Evolutionary conservation across 2,113 vertebrate genomes (phyloP), one percentile per base, ranked within the genome.

Genomic region (Sinosuthora webbiana): DNA sequence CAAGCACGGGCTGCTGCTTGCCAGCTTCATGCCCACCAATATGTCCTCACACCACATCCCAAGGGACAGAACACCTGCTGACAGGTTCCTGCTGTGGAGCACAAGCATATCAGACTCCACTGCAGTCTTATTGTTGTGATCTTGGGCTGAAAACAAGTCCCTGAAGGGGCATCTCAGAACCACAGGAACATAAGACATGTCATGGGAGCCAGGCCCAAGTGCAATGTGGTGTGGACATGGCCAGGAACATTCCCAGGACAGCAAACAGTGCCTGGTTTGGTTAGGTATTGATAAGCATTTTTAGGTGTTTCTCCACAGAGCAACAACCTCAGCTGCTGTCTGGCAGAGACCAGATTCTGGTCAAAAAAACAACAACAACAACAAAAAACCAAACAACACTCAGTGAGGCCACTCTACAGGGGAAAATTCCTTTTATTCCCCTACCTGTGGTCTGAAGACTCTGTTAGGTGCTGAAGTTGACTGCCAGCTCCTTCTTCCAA

Each of bases 161-260:
- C 50, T 13, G 45, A 90, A 42, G 6, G 6, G 64, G 15, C 15
- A 21, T 50, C 33, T 80, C 57, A 24, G 24, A 24, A 19, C 6
- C 14, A 33, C 0, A 6, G 55, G 41, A 60, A 60, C 9, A 7
- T 3, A 33, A 52, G 11, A 39, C 0, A 10, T 11, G 30, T 3
- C 42, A 33, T 9, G 13, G 22, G 59, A 62, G 11, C 18, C 28
- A 64, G 35, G 37, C 16, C 45, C 50, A 37, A 83, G 45, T 15
- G 55, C 13, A 75, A 17, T 3, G 11, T 1, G 6, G 17, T 5
- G 11, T 35, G 23, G 33, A 24, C 2, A 0, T 3, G 30, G 12
- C 11, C 39, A 89, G 41, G 44, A 56, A 24, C 16, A 17, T 11
- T 76, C 5, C 59, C 71, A 80, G 44, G n/a, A 42, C 9, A 23